These are phyloP conservation scores for Drosophila stalkeri DNA, from an alignment of 2,888 invertebrate species.

Conservation along the genomic window DNA sequence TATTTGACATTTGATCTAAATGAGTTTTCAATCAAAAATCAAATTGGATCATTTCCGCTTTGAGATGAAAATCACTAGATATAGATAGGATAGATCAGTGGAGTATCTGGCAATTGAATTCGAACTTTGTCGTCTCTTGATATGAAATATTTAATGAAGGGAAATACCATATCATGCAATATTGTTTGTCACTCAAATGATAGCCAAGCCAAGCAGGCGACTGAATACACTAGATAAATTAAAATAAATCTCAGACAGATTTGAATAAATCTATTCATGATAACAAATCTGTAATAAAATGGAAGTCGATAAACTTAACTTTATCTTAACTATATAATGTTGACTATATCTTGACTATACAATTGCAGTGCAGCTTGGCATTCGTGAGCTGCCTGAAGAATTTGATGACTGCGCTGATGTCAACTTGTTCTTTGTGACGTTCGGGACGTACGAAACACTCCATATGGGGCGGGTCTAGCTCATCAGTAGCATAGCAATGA, in stretches of 20 bases:
- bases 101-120: conserved; percentile 17
- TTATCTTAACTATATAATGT: neutral
- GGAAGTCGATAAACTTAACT: neutral
- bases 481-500: conserved; percentile 37
- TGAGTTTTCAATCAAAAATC: neutral
- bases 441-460: conserved; percentile 31
- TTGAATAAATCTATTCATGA: too few relatives aligned
- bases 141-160: conserved; percentile 9
- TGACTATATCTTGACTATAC: neutral
- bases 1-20: neutral
- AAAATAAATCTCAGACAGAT: neutral
- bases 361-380: neutral
- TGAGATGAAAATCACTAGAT: neutral
- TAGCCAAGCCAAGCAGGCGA: neutral
- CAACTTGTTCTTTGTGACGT: conserved; percentile 53
- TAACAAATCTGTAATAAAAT: neutral
- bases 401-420: conserved; percentile 42
- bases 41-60: conserved; percentile 2
- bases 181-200: conserved; percentile 9
- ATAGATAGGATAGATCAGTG: conserved; percentile 1
- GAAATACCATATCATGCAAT: conserved; percentile 29
- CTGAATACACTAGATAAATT: conserved; percentile 2
- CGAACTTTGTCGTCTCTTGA: neutral
- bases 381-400: conserved; percentile 19
- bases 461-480: conserved; percentile 17